Conservation (phyloP, 2,113 vertebrate species). For the Manacus vitellinus region DNA sequence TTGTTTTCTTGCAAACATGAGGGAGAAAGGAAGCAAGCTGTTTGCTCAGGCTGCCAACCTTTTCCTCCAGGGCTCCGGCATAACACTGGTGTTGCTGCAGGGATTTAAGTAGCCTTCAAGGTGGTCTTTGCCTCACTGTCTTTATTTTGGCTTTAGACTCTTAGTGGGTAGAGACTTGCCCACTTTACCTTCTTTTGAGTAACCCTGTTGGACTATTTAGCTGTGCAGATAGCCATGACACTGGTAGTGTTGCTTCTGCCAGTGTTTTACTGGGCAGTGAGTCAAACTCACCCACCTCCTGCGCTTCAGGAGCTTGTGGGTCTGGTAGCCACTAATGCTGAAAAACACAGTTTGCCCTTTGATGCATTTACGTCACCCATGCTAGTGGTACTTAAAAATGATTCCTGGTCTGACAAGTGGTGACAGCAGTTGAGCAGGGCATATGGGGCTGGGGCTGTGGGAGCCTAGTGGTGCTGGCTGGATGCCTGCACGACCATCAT, state of each 20-base stretch:
- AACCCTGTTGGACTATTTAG: not conserved
- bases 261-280: not conserved
- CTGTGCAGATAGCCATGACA: not conserved
- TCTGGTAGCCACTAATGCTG: not conserved
- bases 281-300: not conserved
- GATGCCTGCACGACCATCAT: not conserved
- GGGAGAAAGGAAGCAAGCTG: not conserved
- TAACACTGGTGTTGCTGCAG: not conserved
- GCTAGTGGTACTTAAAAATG: not conserved
- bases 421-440: not conserved
- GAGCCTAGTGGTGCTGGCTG: not conserved
- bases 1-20: not conserved
- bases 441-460: not conserved
- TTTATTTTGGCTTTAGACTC: not conserved
- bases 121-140: not conserved
- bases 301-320: not conserved
- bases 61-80: not conserved
- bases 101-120: not conserved
- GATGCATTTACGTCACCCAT: not conserved
- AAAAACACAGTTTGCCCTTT: not conserved
- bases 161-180: not conserved
- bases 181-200: not conserved
- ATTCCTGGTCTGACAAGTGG: not conserved
- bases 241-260: fast-evolving
- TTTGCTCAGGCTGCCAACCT: not conserved